These are phyloP conservation scores for Drosophila nannoptera DNA, from an alignment of 1,140 invertebrate genomes.

Conservation along the genomic window DNA sequence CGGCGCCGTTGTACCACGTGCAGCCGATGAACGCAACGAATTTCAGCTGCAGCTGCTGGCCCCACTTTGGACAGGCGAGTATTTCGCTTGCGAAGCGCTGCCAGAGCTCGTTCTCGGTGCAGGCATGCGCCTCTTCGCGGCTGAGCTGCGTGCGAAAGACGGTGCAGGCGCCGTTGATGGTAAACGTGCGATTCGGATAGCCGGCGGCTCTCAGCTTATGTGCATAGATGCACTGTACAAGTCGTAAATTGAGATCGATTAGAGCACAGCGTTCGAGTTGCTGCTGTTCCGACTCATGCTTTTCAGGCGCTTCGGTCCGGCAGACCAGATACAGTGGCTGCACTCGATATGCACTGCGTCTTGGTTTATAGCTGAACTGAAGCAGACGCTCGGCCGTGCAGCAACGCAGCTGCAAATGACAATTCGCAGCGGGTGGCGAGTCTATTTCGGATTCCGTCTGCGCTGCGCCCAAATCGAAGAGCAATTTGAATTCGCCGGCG, in stretches of 20 bases:
- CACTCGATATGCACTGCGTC: slow-evolving; percentile 78
- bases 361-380: slow-evolving; percentile 40
- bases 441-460: background rate
- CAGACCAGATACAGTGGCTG: slow-evolving; percentile 88
- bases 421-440: slow-evolving; percentile 1
- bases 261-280: slow-evolving; percentile 80
- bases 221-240: slow-evolving; percentile 92
- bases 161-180: slow-evolving; percentile 83
- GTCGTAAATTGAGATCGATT: slow-evolving; percentile 87
- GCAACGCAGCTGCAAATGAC: slow-evolving; percentile 43
- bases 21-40: slow-evolving; percentile 94
- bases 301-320: slow-evolving; percentile 82
- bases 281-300: slow-evolving; percentile 68
- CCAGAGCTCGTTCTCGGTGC: slow-evolving; percentile 91
- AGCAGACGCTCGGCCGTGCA: slow-evolving; percentile 46
- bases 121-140: slow-evolving; percentile 84
- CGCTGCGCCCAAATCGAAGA: slow-evolving; percentile 51
- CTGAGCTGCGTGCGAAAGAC: slow-evolving; percentile 86
- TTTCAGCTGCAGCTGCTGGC: slow-evolving; percentile 83
- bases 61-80: slow-evolving; percentile 83
- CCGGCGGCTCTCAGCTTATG: slow-evolving; percentile 92
- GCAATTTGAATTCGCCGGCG: slow-evolving; percentile 62
- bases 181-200: slow-evolving; percentile 89
- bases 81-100: slow-evolving; percentile 89
- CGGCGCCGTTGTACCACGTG: slow-evolving; percentile 86